Conservation (phyloP, 2,888 invertebrate species). For the Idaea straminata region DNA sequence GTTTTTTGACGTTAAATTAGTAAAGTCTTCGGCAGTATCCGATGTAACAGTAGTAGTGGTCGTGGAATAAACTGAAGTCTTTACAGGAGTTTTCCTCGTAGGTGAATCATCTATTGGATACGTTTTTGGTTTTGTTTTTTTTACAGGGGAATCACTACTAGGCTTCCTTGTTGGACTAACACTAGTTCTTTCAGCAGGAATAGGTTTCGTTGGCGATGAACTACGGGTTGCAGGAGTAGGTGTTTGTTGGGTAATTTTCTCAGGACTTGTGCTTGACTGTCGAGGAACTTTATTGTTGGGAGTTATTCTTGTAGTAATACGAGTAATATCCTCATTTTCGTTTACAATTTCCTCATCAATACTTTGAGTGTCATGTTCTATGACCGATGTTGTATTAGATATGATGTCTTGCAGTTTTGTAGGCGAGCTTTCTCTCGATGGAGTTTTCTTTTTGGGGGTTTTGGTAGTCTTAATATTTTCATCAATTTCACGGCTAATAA, state of each 20-base stretch:
- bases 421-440: constrained; percentile 44
- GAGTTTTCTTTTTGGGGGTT: constrained; percentile 15
- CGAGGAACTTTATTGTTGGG: constrained; percentile 11
- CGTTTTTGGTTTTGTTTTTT: constrained; percentile 17
- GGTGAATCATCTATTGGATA: constrained; percentile 18
- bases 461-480: constrained; percentile 34
- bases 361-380: constrained; percentile 18
- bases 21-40: constrained; percentile 28
- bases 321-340: constrained; percentile 18
- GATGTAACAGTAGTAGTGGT: constrained; percentile 26
- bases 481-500: constrained; percentile 45
- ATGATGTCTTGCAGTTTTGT: constrained; percentile 49
- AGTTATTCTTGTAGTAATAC: constrained; percentile 13
- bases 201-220: constrained; percentile 13
- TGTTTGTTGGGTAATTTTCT: constrained; percentile 19
- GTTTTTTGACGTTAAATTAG: constrained; percentile 17
- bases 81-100: constrained; percentile 17
- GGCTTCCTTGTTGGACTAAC: background rate
- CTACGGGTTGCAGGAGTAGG: constrained; percentile 8
- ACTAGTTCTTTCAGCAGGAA: constrained; percentile 19
- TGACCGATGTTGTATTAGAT: constrained; percentile 24
- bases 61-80: constrained; percentile 17
- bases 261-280: constrained; percentile 27
- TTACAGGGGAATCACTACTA: constrained; percentile 18
- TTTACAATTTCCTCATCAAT: constrained; percentile 13